Percentiles rank a stretch among this genome's conserved stretches.
phyloP scores from a whole-genome alignment of 2,888 invertebrate genomes.

The Philereme transversata region DNA sequence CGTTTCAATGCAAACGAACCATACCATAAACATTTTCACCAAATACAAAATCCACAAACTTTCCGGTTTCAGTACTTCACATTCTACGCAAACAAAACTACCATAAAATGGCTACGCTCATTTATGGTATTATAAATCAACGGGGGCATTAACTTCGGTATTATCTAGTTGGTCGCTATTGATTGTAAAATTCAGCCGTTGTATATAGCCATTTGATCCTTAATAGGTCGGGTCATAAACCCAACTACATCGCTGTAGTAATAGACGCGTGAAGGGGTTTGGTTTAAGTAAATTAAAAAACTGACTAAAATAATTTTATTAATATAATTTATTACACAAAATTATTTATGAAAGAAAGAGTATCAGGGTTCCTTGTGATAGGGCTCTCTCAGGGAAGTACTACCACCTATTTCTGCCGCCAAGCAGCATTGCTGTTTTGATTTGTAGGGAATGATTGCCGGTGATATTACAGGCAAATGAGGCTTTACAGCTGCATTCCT shows the following conservation, averaged over 20 bases:
- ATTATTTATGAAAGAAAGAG: no score
- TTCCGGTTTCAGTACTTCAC: conserved; percentile 24
- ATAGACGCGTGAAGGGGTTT: conserved; percentile 44
- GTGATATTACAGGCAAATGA: no score
- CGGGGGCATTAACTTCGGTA: conserved; percentile 38
- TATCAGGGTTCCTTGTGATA: no score
- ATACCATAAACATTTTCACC: not conserved
- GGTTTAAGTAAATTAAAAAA: conserved; percentile 28
- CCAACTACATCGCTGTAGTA: conserved; percentile 53
- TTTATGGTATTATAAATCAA: conserved; percentile 41
- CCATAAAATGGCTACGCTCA: conserved; percentile 33
- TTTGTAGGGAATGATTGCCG: no score
- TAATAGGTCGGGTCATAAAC: conserved; percentile 56
- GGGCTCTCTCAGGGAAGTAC: no score
- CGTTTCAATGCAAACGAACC: not conserved
- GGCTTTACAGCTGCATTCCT: no score
- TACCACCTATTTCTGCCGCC: no score
- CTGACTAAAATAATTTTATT: no score
- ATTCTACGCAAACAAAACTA: conserved; percentile 37
- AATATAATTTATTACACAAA: no score
- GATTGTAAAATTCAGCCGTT: conserved; percentile 46
- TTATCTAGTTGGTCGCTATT: conserved; percentile 44
- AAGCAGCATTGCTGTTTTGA: no score
- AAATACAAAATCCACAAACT: conserved; percentile 8
- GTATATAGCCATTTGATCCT: conserved; percentile 51